Evolutionary conservation across 2,797 vertebrate species (phyloP), one percentile per base, ranked within the genome.

Genomic region (Clarias fuscus): DNA sequence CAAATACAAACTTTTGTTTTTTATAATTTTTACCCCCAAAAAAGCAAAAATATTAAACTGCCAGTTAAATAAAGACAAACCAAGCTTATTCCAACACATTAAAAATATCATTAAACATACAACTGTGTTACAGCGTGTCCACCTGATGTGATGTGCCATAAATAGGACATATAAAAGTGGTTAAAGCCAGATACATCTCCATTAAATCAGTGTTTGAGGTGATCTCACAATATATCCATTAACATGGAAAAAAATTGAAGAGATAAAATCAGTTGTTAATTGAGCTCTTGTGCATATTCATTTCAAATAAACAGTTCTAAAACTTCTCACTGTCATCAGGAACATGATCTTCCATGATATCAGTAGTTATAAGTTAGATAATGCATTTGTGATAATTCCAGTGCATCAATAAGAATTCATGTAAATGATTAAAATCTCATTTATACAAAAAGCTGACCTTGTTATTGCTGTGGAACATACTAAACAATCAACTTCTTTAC

Each of bases 51-150:
- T 84, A 93, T 92, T 85, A 62, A 76, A 88, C 61, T 24, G 70
- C 85, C 64, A 64, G 82, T 86, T 90, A 89, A 90, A 88, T 75
- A 88, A 85, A 48, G 61, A 18, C 85, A 89, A 92, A 92, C 65
- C 78, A 89, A 93, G 89, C 88, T 92, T 90, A 92, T 92, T 91
- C 85, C 87, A 64, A 88, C 92, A 93, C 93, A 48, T 82, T 88
- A 94, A 95, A 95, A 93, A 85, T 72, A 79, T 83, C 65, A 68
- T 43, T 84, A 90, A 53, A 86, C 87, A 85, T 82, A 82, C 82
- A 87, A 76, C 67, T 18, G 72, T 77, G 76, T 40, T 78, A 61
- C 77, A 72, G 67, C 40, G 22, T 68, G 10, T 82, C 67, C 72
- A 81, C 56, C 33, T 82, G 61, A 58, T 68, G 61, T 27, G 6